Percentiles rank a stretch among this genome's conserved stretches.
Evolutionary conservation across 2,797 vertebrate genomes (phyloP).

Genomic region (Alcedo quadribrachys): DNA sequence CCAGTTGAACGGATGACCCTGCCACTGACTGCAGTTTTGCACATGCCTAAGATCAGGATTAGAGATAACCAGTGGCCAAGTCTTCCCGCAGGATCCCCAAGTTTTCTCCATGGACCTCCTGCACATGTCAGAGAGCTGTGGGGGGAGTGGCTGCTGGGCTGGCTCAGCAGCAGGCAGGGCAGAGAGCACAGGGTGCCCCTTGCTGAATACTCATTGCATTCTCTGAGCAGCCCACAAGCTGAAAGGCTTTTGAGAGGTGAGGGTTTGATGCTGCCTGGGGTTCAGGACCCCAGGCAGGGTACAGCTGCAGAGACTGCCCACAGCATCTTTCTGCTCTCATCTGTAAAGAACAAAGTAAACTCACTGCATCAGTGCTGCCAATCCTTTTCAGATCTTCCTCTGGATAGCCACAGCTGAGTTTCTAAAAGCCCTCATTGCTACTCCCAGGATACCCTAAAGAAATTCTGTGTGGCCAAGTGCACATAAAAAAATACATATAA

Average conservation of each 20-base stretch:
- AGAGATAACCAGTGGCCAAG: background rate
- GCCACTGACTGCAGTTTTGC: background rate
- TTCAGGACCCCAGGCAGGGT: background rate
- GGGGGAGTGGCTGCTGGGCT: background rate
- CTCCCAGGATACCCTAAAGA: background rate
- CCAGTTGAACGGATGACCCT: background rate
- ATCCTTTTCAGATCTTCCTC: background rate
- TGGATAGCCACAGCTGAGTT: background rate
- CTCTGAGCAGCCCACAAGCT: background rate
- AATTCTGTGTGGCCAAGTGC: background rate
- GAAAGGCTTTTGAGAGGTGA: background rate
- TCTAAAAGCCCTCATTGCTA: background rate
- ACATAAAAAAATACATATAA: conserved; percentile 6
- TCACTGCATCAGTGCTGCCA: background rate
- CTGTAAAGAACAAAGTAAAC: background rate
- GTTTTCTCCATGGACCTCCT: background rate
- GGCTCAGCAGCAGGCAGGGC: background rate
- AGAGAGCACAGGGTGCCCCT: no score
- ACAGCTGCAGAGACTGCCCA: fast-evolving
- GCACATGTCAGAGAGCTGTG: background rate
- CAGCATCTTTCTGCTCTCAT: background rate
- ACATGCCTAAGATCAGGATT: background rate
- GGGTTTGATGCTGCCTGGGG: background rate
- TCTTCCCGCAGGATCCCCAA: background rate
- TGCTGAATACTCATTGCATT: background rate